These are phyloP conservation scores for Microtus ochrogaster DNA, from an alignment of 2,113 vertebrate genomes.

Conservation along the genomic window DNA sequence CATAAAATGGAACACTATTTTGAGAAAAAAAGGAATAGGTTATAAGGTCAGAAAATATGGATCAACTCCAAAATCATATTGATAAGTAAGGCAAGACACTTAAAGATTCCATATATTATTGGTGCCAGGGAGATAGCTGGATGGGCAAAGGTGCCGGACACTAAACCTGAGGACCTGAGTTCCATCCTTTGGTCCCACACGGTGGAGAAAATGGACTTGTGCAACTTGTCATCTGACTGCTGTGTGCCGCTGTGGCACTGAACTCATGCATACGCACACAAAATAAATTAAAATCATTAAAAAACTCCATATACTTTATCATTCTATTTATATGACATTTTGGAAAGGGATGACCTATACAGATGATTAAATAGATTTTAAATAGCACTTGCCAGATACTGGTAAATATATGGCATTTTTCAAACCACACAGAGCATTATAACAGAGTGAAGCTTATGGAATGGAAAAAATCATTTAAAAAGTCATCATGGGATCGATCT, in stretches of 20 bases:
- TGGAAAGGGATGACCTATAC: slow-evolving; percentile 31
- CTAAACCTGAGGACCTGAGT: neutral
- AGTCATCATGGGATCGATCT: slow-evolving; percentile 8
- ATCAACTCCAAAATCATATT: neutral
- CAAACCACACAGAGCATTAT: neutral
- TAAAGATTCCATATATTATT: neutral
- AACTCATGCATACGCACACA: neutral
- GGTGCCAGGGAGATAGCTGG: neutral
- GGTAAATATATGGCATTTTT: slow-evolving; percentile 18
- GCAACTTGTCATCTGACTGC: neutral
- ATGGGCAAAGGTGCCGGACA: neutral
- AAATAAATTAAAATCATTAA: neutral
- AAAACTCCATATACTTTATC: neutral
- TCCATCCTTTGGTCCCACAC: neutral
- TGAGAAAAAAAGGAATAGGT: slow-evolving; percentile 30
- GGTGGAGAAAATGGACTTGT: neutral
- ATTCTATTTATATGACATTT: slow-evolving; percentile 47
- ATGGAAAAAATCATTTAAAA: slow-evolving; percentile 50
- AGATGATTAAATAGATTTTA: slow-evolving; percentile 18
- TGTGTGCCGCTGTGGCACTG: neutral
- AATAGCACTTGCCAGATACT: slow-evolving; percentile 9
- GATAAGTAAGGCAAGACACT: neutral
- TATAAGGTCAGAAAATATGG: neutral
- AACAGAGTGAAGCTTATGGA: slow-evolving; percentile 23
- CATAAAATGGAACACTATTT: neutral